These are phyloP conservation scores for Lasioglossum zephyrum DNA, from an alignment of 2,888 invertebrate species.

Conservation along the genomic window DNA sequence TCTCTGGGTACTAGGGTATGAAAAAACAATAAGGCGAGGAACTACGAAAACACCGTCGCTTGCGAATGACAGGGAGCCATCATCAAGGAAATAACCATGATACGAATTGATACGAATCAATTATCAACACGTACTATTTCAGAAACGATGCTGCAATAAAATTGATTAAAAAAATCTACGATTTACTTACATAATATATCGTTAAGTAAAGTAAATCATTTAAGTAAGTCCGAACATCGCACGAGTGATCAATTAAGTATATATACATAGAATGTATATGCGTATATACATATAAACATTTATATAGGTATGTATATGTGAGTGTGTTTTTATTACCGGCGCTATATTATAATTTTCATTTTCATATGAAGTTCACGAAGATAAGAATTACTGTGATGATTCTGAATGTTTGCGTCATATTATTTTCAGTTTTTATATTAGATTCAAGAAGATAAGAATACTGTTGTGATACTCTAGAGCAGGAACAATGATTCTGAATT, in stretches of 20 bases:
- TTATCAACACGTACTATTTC: neutral
- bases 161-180: neutral
- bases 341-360: too few species aligned
- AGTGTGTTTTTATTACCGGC: neutral
- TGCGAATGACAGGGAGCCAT: conserved; percentile 56
- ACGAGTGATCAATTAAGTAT: neutral
- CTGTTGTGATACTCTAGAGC: neutral
- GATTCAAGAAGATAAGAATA: neutral
- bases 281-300: neutral
- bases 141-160: neutral
- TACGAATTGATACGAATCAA: neutral
- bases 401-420: neutral
- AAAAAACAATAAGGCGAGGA: conserved; percentile 6
- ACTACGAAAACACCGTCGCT: conserved; percentile 41
- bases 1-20: neutral
- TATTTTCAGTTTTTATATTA: conserved; percentile 21
- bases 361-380: too few species aligned
- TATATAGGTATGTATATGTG: neutral
- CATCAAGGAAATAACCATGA: conserved; percentile 15
- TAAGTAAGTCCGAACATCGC: neutral
- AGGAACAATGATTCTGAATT: neutral
- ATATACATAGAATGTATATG: neutral
- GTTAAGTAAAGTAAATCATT: neutral
- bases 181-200: neutral
- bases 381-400: too few species aligned